These are phyloP conservation scores for Mya arenaria DNA, from an alignment of 1,140 invertebrate genomes.

Conservation along the genomic window DNA sequence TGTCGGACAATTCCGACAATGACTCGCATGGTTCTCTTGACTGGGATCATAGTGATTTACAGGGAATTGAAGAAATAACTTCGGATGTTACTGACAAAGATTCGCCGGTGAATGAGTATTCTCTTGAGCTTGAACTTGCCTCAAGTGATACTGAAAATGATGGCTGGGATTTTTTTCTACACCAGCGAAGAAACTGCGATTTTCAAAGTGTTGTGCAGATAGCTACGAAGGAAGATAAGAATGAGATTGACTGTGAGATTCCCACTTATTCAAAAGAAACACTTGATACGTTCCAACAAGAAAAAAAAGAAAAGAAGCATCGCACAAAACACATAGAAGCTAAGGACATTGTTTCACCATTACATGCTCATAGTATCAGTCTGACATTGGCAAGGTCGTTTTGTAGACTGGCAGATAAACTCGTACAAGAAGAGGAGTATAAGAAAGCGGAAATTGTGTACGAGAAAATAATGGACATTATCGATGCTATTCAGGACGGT, in stretches of 20 bases:
- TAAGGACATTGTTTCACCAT: conserved; percentile 71
- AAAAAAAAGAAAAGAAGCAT: conserved; percentile 44
- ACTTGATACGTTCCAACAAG: conserved; percentile 32
- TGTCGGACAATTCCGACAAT: conserved; percentile 25
- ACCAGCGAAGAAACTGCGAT: conserved; percentile 70
- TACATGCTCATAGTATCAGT: conserved; percentile 73
- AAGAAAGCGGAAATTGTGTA: conserved; percentile 71
- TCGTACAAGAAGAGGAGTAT: conserved; percentile 70
- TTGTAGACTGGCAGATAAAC: conserved; percentile 70
- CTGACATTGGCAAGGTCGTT: conserved; percentile 73
- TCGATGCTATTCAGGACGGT: conserved; percentile 75
- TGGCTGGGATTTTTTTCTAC: conserved; percentile 77
- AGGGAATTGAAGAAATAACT: conserved; percentile 59
- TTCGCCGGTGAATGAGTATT: conserved; percentile 72
- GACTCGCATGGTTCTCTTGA: conserved; percentile 56
- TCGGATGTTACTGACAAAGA: conserved; percentile 62
- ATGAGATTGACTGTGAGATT: conserved; percentile 24
- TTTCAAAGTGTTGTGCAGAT: conserved; percentile 72
- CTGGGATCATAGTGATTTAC: conserved; percentile 68
- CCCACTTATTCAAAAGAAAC: conserved; percentile 50
- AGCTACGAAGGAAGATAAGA: conserved; percentile 28
- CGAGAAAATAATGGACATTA: conserved; percentile 74
- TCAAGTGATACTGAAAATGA: conserved; percentile 71
- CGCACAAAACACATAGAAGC: conserved; percentile 56
- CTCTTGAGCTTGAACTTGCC: conserved; percentile 73